These are phyloP conservation scores for Caenorhabditis sp. DNA, from an alignment of 2,888 invertebrate genomes.

Conservation along the genomic window DNA sequence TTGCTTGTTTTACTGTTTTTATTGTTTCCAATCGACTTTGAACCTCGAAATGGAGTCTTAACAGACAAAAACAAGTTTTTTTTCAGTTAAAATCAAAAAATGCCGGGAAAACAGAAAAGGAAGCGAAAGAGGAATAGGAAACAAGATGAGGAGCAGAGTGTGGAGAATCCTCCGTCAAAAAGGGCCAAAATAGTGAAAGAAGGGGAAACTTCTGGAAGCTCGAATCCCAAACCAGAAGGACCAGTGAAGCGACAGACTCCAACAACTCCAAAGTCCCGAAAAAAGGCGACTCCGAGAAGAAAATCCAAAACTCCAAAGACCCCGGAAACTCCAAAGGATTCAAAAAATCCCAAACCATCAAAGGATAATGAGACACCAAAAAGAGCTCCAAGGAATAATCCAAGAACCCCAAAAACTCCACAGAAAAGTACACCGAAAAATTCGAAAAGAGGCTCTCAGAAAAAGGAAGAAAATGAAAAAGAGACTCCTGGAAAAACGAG, in stretches of 20 bases:
- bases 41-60: too few relatives aligned
- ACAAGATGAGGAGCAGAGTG: slow-evolving; percentile 4
- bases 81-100: not conserved
- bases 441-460: not conserved
- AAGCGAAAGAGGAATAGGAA: not conserved
- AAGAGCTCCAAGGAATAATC: not conserved
- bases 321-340: not conserved
- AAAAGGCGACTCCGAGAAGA: not conserved
- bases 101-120: not conserved
- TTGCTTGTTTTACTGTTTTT: too few relatives aligned
- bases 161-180: slow-evolving; percentile 25
- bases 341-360: too few relatives aligned
- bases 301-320: not conserved
- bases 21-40: too few relatives aligned
- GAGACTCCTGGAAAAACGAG: not conserved
- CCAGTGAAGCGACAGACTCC: not conserved
- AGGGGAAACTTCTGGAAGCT: not conserved
- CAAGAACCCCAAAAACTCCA: slow-evolving; percentile 14
- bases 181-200: not conserved
- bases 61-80: too few relatives aligned
- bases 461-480: not conserved
- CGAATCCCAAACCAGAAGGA: not conserved
- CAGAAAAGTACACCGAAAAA: too few relatives aligned
- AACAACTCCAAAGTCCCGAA: not conserved
- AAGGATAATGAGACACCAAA: too few relatives aligned